Percentiles rank a stretch among this genome's conserved stretches.
Conservation (phyloP, 2,797 vertebrate genomes). For the Botia almorhae region DNA sequence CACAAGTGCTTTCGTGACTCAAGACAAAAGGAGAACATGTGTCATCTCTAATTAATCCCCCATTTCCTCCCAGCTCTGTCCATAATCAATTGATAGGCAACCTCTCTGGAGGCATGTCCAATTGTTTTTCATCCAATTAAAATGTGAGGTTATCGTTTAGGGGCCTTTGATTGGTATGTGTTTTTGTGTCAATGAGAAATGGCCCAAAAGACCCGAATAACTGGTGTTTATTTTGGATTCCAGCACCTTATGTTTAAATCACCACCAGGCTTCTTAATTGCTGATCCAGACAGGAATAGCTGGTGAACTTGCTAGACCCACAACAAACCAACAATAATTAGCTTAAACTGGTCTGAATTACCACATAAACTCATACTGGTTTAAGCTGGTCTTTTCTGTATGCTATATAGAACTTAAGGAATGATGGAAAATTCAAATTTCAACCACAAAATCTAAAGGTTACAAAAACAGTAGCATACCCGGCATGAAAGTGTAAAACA, state of each 20-base stretch:
- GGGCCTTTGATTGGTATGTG: slow-evolving; percentile 49
- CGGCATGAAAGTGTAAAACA: not conserved
- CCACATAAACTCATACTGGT: not conserved
- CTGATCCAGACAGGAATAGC: no score
- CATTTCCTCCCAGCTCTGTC: slow-evolving; percentile 19
- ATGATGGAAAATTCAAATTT: not conserved
- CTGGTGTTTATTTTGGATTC: no score
- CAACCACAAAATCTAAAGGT: not conserved
- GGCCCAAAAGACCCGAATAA: not conserved
- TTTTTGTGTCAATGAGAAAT: slow-evolving; percentile 33
- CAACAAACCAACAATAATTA: not conserved
- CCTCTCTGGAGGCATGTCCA: slow-evolving; percentile 42
- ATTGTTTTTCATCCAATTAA: slow-evolving; percentile 60
- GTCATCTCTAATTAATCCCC: slow-evolving; percentile 48
- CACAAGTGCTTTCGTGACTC: slow-evolving; percentile 5
- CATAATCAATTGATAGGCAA: slow-evolving; percentile 51
- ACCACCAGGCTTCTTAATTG: no score
- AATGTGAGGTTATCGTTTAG: slow-evolving; percentile 56
- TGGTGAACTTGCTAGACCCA: not conserved
- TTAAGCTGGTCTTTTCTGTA: not conserved
- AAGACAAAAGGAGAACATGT: slow-evolving; percentile 45
- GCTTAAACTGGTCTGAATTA: no score
- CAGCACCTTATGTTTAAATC: no score
- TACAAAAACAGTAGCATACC: not conserved
- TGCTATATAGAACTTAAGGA: not conserved